Percentiles rank a stretch among this genome's conserved stretches.
phyloP scores from a whole-genome alignment of 2,797 vertebrate species.

The Neosalanx taihuensis region DNA sequence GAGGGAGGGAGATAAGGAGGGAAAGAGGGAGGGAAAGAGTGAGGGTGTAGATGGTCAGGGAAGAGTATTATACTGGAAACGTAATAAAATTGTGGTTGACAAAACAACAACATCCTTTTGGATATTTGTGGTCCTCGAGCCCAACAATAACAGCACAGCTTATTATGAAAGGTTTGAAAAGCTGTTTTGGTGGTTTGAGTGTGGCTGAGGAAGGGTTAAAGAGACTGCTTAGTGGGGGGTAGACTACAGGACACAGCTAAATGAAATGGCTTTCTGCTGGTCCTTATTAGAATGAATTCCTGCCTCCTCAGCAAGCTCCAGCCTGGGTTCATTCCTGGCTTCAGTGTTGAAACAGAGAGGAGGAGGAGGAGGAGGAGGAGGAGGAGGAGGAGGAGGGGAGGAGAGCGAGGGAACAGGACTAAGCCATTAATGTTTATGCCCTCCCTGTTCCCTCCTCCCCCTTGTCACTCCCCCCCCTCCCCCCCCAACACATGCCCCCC shows the following conservation, averaged over 20 bases:
- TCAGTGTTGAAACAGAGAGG: conserved; percentile 51
- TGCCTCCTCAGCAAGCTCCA: conserved; percentile 73
- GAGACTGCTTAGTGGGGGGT: conserved; percentile 44
- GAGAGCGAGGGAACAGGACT: conserved; percentile 17
- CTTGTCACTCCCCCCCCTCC: background rate
- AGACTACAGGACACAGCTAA: conserved; percentile 59
- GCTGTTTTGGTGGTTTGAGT: conserved; percentile 2
- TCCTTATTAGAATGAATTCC: conserved; percentile 77
- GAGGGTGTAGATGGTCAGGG: background rate
- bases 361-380: conserved; percentile 1
- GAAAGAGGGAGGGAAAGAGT: too few species aligned
- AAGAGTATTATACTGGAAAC: conserved; percentile 30
- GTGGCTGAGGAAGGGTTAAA: background rate
- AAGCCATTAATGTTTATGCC: conserved; percentile 50
- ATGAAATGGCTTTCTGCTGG: conserved; percentile 58
- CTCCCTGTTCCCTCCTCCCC: conserved; percentile 37
- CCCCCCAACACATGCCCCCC: conserved; percentile 31
- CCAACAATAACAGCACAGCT: background rate
- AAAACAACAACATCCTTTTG: background rate
- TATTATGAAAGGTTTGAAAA: background rate
- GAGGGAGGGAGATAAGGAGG: too few species aligned
- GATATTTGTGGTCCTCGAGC: background rate
- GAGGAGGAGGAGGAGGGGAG: conserved; percentile 17
- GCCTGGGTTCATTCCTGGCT: conserved; percentile 54
- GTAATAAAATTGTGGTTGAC: background rate